A percentile compares a stretch with the other conserved stretches of the same genome.
Conservation (phyloP, 2,113 vertebrate species). For the Grus americana region DNA sequence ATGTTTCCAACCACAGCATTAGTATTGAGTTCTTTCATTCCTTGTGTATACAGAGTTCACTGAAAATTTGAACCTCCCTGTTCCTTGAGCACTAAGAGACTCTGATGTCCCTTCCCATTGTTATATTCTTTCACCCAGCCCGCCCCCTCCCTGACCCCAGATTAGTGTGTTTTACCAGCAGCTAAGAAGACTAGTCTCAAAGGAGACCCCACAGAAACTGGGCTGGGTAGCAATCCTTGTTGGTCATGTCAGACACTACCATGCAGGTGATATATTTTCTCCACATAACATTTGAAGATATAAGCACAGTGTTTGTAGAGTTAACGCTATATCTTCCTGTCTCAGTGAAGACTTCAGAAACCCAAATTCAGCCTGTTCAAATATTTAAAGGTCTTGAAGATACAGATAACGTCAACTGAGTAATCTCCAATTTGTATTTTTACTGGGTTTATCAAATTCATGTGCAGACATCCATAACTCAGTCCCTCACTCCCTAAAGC, state of each 20-base stretch:
- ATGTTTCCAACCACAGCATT: not conserved
- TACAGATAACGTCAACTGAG: not conserved
- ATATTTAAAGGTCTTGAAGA: not conserved
- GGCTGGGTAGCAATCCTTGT: not conserved
- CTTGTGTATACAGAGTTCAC: not conserved
- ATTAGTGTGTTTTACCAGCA: not conserved
- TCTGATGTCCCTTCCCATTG: not conserved
- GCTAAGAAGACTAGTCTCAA: not conserved
- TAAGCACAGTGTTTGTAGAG: not conserved
- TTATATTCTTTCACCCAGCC: not conserved
- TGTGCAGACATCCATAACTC: not conserved
- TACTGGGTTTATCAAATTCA: not conserved
- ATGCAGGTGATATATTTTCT: not conserved
- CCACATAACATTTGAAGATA: not conserved
- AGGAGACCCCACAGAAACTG: not conserved
- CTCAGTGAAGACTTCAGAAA: not conserved
- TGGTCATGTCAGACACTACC: not conserved
- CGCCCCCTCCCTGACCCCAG: not conserved
- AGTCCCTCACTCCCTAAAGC: not conserved
- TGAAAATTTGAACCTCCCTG: not conserved
- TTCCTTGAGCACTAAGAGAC: not conserved
- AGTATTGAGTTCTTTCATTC: not conserved
- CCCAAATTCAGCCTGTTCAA: not conserved
- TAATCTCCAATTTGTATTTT: not conserved
- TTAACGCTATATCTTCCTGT: not conserved